A percentile compares a stretch with the other conserved stretches of the same genome.
Evolutionary conservation across 35 echinoderm and acorn worm species (phyloP).

Genomic region (Ptychodera flava): DNA sequence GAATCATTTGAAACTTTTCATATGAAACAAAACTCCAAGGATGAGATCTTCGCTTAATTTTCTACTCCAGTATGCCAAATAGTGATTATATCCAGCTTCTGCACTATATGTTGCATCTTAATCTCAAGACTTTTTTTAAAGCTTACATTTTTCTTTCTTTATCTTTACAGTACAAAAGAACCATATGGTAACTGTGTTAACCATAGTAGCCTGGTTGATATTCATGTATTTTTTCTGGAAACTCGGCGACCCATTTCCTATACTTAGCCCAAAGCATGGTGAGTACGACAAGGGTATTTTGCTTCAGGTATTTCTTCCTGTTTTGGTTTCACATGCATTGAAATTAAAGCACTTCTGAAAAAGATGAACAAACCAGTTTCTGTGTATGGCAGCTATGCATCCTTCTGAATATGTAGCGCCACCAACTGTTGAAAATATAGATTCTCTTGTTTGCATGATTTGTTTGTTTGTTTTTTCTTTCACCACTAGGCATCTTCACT

Average conservation of each 20-base stretch:
- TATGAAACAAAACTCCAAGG: too few relatives aligned
- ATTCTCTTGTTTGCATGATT: too few relatives aligned
- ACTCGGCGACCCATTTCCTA: constrained; percentile 94
- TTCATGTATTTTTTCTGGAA: constrained; percentile 99
- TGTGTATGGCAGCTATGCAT: background rate
- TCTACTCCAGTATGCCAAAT: too few relatives aligned
- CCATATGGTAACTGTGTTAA: constrained; percentile 45
- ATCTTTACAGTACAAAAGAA: constrained; percentile 55
- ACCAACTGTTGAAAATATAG: too few relatives aligned
- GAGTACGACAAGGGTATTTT: background rate
- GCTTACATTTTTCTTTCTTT: background rate
- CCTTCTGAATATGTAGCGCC: background rate
- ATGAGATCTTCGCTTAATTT: too few relatives aligned
- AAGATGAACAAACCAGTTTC: background rate
- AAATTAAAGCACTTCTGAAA: background rate
- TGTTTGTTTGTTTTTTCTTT: constrained; percentile 15
- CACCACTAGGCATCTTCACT: constrained; percentile 71
- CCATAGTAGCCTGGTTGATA: constrained; percentile 65
- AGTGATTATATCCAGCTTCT: too few relatives aligned
- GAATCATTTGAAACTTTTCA: too few relatives aligned
- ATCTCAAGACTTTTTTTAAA: too few relatives aligned
- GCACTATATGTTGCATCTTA: too few relatives aligned
- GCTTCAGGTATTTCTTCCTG: background rate
- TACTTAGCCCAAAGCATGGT: constrained; percentile 93
- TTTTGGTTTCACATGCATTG: background rate